These are phyloP conservation scores for Aselliscus stoliczkanus DNA, from an alignment of 2,797 vertebrate genomes.

Conservation along the genomic window DNA sequence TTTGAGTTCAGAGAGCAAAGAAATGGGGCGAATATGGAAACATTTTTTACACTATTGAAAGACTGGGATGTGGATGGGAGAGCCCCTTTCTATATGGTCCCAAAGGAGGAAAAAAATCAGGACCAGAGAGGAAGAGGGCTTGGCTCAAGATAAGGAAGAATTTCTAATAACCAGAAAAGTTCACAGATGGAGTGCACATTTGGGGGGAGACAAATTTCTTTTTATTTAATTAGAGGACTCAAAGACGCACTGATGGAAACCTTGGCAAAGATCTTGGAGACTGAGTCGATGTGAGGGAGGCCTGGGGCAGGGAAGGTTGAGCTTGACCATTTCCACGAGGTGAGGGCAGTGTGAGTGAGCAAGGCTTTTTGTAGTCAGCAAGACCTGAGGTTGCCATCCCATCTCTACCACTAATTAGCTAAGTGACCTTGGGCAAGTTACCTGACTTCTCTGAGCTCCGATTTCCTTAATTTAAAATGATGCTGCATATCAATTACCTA, in stretches of 20 bases:
- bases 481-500: background rate
- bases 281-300: background rate
- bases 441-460: background rate
- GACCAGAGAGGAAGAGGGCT: background rate
- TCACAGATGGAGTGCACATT: background rate
- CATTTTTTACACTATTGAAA: background rate
- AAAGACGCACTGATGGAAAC: background rate
- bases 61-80: too few relatives aligned
- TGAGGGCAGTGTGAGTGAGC: accelerated
- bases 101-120: background rate
- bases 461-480: background rate
- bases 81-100: background rate
- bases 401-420: background rate
- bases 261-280: background rate
- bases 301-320: background rate
- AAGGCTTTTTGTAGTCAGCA: background rate
- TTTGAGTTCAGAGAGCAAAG: background rate
- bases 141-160: background rate
- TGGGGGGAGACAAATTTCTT: background rate
- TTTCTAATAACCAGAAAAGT: background rate
- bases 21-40: background rate
- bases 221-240: background rate
- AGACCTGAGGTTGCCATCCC: background rate
- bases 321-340: background rate
- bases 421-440: background rate